A percentile compares a stretch with the other conserved stretches of the same genome.
These are phyloP conservation scores for Hyposmocoma kahamanoa DNA, from an alignment of 1,140 invertebrate species.

Conservation along the genomic window DNA sequence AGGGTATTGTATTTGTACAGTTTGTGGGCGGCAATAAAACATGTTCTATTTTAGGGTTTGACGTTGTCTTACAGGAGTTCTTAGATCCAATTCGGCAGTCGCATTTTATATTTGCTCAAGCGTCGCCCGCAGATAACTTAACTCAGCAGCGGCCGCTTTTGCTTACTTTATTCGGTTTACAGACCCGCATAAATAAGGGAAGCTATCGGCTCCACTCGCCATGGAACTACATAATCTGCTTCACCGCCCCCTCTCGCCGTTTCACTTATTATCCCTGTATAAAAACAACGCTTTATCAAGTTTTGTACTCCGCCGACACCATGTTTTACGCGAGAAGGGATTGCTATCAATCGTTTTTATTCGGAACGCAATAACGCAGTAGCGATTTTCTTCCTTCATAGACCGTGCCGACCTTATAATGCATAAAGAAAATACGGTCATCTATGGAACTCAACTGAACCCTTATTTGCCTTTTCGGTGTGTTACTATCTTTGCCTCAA, in stretches of 20 bases:
- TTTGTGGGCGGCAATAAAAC: slow-evolving; percentile 13
- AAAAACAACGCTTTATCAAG: slow-evolving; percentile 27
- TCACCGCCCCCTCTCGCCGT: slow-evolving; percentile 23
- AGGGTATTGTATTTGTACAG: slow-evolving; percentile 40
- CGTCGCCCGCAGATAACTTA: slow-evolving; percentile 57
- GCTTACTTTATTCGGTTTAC: slow-evolving; percentile 50
- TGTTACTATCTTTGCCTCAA: slow-evolving; percentile 62
- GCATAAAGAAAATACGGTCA: slow-evolving; percentile 57
- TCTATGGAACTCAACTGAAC: slow-evolving; percentile 54
- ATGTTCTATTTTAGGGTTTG: slow-evolving; percentile 10
- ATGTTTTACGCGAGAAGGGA: slow-evolving; percentile 32
- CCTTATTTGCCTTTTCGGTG: slow-evolving; percentile 62
- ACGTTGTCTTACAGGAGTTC: slow-evolving; percentile 20
- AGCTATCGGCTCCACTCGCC: slow-evolving; percentile 27
- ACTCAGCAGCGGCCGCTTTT: slow-evolving; percentile 24
- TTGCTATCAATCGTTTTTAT: slow-evolving; percentile 38
- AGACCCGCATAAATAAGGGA: slow-evolving; percentile 59
- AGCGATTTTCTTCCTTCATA: slow-evolving; percentile 35
- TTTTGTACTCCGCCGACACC: slow-evolving; percentile 15
- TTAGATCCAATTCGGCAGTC: slow-evolving; percentile 27
- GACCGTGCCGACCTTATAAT: slow-evolving; percentile 43
- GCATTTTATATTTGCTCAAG: slow-evolving; percentile 51
- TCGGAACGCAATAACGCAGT: slow-evolving; percentile 37
- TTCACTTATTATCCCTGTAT: slow-evolving; percentile 35
- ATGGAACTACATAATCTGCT: slow-evolving; percentile 34